Percentiles rank a stretch among this genome's conserved stretches.
These are phyloP conservation scores for Holothuria leucospilota DNA, from an alignment of 53 echinoderm and acorn worm genomes.

Conservation along the genomic window DNA sequence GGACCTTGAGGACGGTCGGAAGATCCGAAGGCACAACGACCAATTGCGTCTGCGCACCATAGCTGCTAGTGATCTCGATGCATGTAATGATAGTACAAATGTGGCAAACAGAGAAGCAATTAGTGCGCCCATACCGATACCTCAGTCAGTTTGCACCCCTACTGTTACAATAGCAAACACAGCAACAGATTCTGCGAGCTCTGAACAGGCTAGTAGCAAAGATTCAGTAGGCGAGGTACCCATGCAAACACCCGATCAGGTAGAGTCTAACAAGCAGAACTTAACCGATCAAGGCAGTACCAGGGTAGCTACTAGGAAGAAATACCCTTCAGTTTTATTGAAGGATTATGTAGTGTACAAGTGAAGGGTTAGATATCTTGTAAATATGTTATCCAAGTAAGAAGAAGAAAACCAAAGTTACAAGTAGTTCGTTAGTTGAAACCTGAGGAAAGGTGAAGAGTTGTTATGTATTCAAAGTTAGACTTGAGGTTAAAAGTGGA, in stretches of 20 bases:
- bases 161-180: neutral
- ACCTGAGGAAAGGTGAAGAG: too few species aligned
- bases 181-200: neutral
- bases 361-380: neutral
- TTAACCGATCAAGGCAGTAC: neutral
- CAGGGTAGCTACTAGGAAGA: conserved; percentile 13
- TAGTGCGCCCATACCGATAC: neutral
- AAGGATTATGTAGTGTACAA: conserved; percentile 26
- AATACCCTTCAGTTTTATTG: neutral
- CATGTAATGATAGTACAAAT: neutral
- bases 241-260: neutral
- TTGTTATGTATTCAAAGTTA: too few species aligned
- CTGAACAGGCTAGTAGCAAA: too few species aligned
- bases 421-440: too few species aligned
- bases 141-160: neutral
- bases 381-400: too few species aligned
- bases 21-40: conserved; percentile 54
- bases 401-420: too few species aligned
- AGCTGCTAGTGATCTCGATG: neutral
- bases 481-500: too few species aligned
- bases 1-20: conserved; percentile 51
- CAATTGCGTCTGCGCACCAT: conserved; percentile 39
- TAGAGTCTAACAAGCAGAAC: conserved; percentile 1
- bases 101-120: conserved; percentile 14
- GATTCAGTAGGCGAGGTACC: neutral